Evolutionary conservation across 1,140 invertebrate genomes (phyloP), one percentile per base, ranked within the genome.

Genomic region (Drosophila littoralis): DNA sequence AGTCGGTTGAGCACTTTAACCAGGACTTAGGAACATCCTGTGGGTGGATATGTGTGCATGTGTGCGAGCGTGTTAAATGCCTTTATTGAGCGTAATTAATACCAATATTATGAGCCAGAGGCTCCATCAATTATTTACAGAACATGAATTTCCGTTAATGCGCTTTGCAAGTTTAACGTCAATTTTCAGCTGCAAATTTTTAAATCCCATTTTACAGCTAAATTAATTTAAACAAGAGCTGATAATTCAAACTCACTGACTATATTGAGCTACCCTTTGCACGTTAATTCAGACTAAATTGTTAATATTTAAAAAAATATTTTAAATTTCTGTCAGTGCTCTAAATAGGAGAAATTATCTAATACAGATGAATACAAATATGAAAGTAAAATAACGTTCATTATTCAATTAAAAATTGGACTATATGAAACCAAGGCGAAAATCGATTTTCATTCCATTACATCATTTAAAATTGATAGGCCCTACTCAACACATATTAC

Each of bases 61-160:
- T 17, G 15, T 45, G 61, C 52, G 61, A 63, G 46, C 60, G 74
- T 78, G 70, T 64, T 79, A 81, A 81, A 65, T 82, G 65, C 80
- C 71, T 77, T 84, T 85, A 69, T 81, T 81, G 60, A 69, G 60
- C 61, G 65, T 81, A 77, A 82, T 79, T 82, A 82, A 75, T 75
- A 79, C 10, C 42, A 13, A 54, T 66, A 67, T 71, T 32, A 71
- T 57, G 17, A 38, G 79, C 64, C 59, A 54, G 32, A 52, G 32
- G 63, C 38, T 51, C 1, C 13, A 17, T 35, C 33, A 33, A 52
- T 46, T 58, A 50, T 67, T 61, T 45, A 59, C 61, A 64, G 58
- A 45, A 48, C 15, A 17, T 32, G n/a, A 1, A 55, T 32, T 40
- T 38, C 10, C 3, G 1, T 38, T 55, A 55, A 55, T 58, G 38